Base-by-base conservation (phyloP, 2,888 invertebrate species). In the Omphaloscelis lunosa region DNA sequence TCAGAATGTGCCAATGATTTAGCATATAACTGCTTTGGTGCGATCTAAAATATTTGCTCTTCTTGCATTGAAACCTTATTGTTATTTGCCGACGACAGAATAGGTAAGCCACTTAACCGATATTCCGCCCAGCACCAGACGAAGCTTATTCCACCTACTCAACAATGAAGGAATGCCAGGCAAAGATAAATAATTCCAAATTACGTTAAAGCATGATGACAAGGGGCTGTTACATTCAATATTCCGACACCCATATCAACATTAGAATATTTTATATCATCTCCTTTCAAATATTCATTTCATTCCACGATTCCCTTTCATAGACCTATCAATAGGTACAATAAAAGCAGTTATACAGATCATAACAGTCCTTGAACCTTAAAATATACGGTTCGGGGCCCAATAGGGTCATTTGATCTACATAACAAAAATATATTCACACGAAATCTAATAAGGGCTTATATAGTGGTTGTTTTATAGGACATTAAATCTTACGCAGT, bases 351-450 rank as follows among this genome's bases (percentile, higher is more conserved):
- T 87, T 85, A 87, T 82, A 85, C 82, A 85, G 82, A 85, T 85
- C 82, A 83, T 88, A 86, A 86, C 75, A 75, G 70, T 67, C 81
- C 81, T 86, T 80, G 86, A 84, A 86, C 81, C 81, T 78, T 86
- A 70, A 83, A 89, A 83, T 84, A 84, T 85, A 85, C 80, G 75
- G 63, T 83, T 76, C 39, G 72, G 70, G 65, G 72, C 83, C 85
- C 83, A 51, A 82, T 80, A 77, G 79, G 87, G 85, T 87, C 77
- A 89, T 91, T 85, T 61, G 78, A 91, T 91, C 90, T 88, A 86
- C 91, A 91, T 91, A 89, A 90, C 91, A 91, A 91, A 90, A 90
- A 88, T 86, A 86, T 88, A 84, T 79, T 79, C 84, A 79, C 79
- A 78, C 77, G 70, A 70, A 79, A 82, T 83, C 83, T 86, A 85